These are phyloP conservation scores for Etheostoma spectabile DNA, from an alignment of 2,113 vertebrate species.

Conservation along the genomic window DNA sequence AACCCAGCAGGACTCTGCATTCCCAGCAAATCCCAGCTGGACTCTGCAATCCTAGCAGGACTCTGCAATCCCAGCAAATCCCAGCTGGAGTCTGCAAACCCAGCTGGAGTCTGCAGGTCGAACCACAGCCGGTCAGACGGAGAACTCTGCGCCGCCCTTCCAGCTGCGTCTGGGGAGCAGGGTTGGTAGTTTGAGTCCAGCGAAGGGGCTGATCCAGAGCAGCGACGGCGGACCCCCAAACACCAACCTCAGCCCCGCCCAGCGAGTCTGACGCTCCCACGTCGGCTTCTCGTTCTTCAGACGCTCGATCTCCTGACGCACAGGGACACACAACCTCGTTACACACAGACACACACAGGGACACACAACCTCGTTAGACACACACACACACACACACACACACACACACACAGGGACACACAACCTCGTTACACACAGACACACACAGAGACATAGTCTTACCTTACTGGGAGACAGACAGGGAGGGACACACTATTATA, in stretches of 20 bases:
- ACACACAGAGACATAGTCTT: background rate
- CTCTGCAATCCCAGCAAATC: background rate
- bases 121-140: background rate
- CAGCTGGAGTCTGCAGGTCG: background rate
- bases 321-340: too few species aligned
- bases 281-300: conserved; percentile 94
- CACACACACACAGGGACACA: background rate
- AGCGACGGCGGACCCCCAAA: conserved; percentile 92
- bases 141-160: conserved; percentile 40
- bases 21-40: too few species aligned
- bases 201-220: conserved; percentile 93
- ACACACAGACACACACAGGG: background rate
- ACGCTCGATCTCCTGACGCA: conserved; percentile 90
- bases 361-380: too few species aligned
- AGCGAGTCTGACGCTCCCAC: conserved; percentile 91
- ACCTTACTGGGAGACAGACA: background rate
- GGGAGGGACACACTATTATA: background rate
- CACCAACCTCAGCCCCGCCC: conserved; percentile 93
- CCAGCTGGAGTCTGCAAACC: background rate
- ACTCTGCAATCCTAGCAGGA: background rate
- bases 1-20: background rate
- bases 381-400: background rate
- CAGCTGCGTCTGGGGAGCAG: conserved; percentile 62
- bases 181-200: conserved; percentile 86
- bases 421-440: background rate